Evolutionary conservation across 2,113 vertebrate species (phyloP), one percentile per base, ranked within the genome.

Genomic region (Cryptoleucopteryx plumbea): DNA sequence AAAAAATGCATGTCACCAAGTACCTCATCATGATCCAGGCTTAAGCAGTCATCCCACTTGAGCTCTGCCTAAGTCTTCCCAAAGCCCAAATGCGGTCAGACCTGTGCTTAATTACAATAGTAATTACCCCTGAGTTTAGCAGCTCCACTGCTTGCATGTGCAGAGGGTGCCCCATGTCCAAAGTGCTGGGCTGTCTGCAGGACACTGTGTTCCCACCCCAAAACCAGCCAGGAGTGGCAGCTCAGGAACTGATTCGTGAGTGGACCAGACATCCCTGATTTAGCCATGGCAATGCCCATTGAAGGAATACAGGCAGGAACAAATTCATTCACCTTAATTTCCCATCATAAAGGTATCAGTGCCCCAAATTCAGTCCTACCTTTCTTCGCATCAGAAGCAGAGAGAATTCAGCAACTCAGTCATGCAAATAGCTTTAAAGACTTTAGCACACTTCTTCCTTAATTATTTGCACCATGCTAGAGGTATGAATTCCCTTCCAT

Each of bases 101-200:
- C 9, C 29, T 48, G 27, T 40, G 6, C 12, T 62, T 56, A 82
- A 50, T 71, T 79, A 47, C 8, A 13, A 59, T 13, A 55, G n/a
- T 13, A 63, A 55, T 50, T 62, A 71, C 12, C 4, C 26, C 9
- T 11, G 13, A 7, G 42, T 82, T 90, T 34, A 62, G 66, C 3
- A 1, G 16, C 31, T 82, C 5, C 0, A 10, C 47, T 52, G 59
- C 31, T 82, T 22, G 5, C 25, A 9, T 0, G 0, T 36, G 73
- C 19, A n/a, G 23, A 1, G 0, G 47, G 17, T 34, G 4, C 27
- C 13, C 43, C 5, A 1, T n/a, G 53, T 25, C 42, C 78, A 10
- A 1, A 1, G 21, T 31, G 25, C 56, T 62, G 38, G 1, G 1
- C 48, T 68, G 16, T 40, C 59, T 21, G 45, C 1, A 8, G 65